Conservation (phyloP, 2,888 invertebrate genomes). For the Julus scanicus region DNA sequence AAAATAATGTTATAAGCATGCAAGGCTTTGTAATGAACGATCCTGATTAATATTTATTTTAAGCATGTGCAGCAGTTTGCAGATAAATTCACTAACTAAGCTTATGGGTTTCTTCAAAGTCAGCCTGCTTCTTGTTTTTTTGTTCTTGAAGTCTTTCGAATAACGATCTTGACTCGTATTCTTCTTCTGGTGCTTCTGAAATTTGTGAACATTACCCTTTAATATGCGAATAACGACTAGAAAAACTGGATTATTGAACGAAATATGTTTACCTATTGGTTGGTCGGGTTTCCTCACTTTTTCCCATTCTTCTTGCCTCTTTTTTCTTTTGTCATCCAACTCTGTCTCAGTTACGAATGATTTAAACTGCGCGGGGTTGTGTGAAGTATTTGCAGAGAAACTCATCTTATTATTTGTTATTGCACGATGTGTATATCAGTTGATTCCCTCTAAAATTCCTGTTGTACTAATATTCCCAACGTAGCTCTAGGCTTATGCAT, state of each 20-base stretch:
- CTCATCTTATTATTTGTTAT: neutral
- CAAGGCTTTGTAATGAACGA: neutral
- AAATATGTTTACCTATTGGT: slow-evolving; percentile 72
- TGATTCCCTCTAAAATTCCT: no score
- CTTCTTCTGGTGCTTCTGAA: slow-evolving; percentile 88
- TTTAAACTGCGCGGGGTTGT: slow-evolving; percentile 56
- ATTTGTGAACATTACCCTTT: neutral
- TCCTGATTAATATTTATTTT: neutral
- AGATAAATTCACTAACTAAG: slow-evolving; percentile 76
- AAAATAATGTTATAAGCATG: no score
- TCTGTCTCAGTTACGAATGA: slow-evolving; percentile 88
- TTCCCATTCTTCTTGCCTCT: slow-evolving; percentile 96
- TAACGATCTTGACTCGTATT: slow-evolving; percentile 84
- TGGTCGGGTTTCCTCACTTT: slow-evolving; percentile 90
- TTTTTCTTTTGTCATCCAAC: slow-evolving; percentile 80
- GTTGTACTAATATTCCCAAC: neutral
- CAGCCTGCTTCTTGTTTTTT: slow-evolving; percentile 88
- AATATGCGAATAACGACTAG: neutral
- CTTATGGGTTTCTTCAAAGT: slow-evolving; percentile 94
- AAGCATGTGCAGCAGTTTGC: neutral
- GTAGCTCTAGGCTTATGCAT: neutral
- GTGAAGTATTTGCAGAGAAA: slow-evolving; percentile 55
- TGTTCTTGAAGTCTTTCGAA: slow-evolving; percentile 94
- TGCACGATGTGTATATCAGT: neutral
- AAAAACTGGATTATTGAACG: neutral